Conservation (phyloP, 2,113 vertebrate species). For the Silurus glanis region DNA sequence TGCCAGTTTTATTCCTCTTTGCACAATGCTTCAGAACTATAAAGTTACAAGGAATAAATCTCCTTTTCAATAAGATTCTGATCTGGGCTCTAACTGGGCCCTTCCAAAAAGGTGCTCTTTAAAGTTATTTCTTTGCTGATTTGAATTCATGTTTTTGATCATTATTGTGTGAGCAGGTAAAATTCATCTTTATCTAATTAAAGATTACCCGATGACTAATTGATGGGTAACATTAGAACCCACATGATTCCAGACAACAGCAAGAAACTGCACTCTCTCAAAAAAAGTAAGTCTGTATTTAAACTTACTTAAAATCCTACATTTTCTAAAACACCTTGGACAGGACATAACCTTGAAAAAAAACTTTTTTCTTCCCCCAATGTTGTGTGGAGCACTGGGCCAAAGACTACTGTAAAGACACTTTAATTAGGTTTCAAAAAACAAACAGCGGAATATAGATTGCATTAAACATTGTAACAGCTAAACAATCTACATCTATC, state of each 20-base stretch:
- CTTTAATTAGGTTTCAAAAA: constrained; percentile 16
- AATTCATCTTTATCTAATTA: not conserved
- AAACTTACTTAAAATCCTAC: not conserved
- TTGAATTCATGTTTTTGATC: not conserved
- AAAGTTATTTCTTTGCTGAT: not conserved
- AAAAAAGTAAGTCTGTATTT: not conserved
- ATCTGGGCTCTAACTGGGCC: not conserved
- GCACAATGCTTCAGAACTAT: not conserved
- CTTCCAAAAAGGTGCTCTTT: not conserved
- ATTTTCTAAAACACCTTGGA: not conserved
- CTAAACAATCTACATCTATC: not conserved
- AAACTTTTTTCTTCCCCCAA: not conserved
- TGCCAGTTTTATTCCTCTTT: not conserved
- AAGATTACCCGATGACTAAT: not conserved
- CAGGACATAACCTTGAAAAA: not conserved
- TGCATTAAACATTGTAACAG: not conserved
- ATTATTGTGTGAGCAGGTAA: not conserved
- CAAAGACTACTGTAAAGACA: not conserved
- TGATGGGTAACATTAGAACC: not conserved
- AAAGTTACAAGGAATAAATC: not conserved
- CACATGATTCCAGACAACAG: not conserved
- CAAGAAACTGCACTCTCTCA: not conserved
- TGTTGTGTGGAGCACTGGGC: not conserved
- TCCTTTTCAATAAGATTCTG: not conserved
- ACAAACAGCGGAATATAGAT: not conserved